A percentile compares a stretch with the other conserved stretches of the same genome.
Evolutionary conservation across 1,140 invertebrate species (phyloP).

Genomic region (Myzus persicae): DNA sequence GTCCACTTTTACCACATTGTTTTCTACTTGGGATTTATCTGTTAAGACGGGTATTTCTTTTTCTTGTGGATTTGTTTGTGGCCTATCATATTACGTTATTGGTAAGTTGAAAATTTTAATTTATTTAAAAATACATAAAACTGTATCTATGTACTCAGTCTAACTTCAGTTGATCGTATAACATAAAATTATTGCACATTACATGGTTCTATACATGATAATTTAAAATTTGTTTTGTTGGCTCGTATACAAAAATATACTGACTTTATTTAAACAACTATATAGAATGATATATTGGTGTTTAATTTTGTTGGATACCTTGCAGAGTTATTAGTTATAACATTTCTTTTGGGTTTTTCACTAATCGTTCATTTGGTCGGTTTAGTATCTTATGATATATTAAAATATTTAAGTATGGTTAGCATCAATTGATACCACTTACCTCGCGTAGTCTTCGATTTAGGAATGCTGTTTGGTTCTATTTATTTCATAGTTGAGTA

Average conservation of each 20-base stretch:
- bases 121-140: background rate
- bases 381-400: background rate
- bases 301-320: background rate
- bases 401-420: background rate
- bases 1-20: background rate
- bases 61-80: constrained; percentile 42
- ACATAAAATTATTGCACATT: background rate
- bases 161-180: no score
- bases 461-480: background rate
- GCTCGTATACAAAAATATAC: background rate
- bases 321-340: background rate
- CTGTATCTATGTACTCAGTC: no score
- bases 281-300: background rate
- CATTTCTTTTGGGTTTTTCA: background rate
- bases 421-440: background rate
- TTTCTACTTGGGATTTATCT: constrained; percentile 43
- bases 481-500: background rate
- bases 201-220: no score
- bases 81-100: constrained; percentile 51
- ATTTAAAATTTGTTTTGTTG: background rate
- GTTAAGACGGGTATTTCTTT: constrained; percentile 16
- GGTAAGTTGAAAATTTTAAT: background rate
- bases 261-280: background rate
- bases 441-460: background rate
- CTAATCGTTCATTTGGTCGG: no score